Conservation (phyloP, 2,113 vertebrate genomes). For the Capreolus pygargus region DNA sequence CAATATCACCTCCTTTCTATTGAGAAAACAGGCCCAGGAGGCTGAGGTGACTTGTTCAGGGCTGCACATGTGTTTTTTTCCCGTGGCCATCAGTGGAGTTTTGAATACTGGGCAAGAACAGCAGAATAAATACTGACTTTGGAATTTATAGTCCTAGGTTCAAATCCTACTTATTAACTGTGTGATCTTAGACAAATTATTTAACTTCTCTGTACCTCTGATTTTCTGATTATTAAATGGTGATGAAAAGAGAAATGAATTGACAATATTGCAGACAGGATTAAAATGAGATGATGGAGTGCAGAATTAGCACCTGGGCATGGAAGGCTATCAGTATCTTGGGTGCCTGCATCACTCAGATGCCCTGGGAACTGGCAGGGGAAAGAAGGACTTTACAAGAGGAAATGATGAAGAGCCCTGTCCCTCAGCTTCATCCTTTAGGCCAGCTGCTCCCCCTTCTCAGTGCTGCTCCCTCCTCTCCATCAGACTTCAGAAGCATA, state of each 20-base stretch:
- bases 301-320: neutral
- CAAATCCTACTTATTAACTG: neutral
- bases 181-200: neutral
- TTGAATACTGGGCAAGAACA: neutral
- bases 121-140: neutral
- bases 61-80: neutral
- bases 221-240: neutral
- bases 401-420: neutral
- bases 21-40: neutral
- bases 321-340: neutral
- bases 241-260: neutral
- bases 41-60: neutral
- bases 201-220: neutral
- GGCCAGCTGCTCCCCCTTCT: neutral
- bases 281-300: neutral
- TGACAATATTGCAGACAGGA: neutral
- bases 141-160: neutral
- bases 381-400: neutral
- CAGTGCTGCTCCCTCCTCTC: neutral
- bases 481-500: neutral
- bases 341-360: neutral
- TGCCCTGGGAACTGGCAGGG: neutral
- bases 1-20: neutral
- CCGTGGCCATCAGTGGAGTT: neutral
- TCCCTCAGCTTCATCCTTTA: neutral